phyloP scores from a whole-genome alignment of 2,888 invertebrate species.

The Eulithis testata region DNA sequence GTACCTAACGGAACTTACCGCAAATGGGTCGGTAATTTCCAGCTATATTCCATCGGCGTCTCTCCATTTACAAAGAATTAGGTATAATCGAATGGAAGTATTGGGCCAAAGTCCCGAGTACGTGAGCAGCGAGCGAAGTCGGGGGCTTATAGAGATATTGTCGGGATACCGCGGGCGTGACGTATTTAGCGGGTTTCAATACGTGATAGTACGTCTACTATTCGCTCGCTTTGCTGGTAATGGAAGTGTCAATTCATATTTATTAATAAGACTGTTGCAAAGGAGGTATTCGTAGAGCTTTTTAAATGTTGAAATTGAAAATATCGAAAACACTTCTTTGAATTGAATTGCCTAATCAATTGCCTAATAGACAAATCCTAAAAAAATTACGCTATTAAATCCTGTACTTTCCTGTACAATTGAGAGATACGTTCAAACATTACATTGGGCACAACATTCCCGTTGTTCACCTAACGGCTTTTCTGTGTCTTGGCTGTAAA shows the following conservation, averaged over 20 bases:
- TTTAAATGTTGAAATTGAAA: too few relatives aligned
- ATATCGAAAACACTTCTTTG: too few relatives aligned
- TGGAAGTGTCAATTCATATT: slow-evolving; percentile 11
- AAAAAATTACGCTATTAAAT: too few relatives aligned
- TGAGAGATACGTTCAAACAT: too few relatives aligned
- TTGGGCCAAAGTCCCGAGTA: slow-evolving; percentile 32
- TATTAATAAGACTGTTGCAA: neutral
- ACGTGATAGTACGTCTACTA: slow-evolving; percentile 10
- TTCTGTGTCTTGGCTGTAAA: too few relatives aligned
- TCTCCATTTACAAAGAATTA: slow-evolving; percentile 48
- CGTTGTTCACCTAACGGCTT: too few relatives aligned
- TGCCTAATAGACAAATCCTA: too few relatives aligned
- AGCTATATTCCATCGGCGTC: slow-evolving; percentile 21
- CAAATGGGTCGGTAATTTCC: neutral
- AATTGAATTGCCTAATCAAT: too few relatives aligned
- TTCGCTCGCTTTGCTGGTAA: slow-evolving; percentile 1
- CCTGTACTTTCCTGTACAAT: too few relatives aligned
- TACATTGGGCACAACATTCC: too few relatives aligned
- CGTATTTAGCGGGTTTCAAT: slow-evolving; percentile 29
- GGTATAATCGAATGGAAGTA: slow-evolving; percentile 44
- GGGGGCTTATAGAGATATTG: slow-evolving; percentile 37
- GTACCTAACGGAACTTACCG: too few relatives aligned
- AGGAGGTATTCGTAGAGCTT: too few relatives aligned
- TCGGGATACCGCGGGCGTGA: slow-evolving; percentile 29
- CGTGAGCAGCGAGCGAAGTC: slow-evolving; percentile 39